Conservation (phyloP, 2,113 vertebrate genomes). For the Arenaria interpres region DNA sequence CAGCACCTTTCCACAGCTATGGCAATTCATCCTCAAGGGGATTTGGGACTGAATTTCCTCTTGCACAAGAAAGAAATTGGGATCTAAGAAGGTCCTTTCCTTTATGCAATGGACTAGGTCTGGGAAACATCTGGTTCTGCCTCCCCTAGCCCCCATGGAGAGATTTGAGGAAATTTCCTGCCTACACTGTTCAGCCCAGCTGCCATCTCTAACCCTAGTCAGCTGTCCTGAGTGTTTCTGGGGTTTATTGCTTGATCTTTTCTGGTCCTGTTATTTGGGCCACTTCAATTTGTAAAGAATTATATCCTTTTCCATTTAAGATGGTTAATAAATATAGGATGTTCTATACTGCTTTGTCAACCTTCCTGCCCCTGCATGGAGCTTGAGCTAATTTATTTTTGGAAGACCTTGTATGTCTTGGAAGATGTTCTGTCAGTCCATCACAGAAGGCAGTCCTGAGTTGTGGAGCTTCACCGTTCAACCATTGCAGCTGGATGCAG, state of each 20-base stretch:
- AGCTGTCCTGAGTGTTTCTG: not conserved
- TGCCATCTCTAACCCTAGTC: not conserved
- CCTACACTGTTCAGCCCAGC: not conserved
- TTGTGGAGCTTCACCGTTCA: not conserved
- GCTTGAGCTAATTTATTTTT: not conserved
- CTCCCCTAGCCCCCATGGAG: not conserved
- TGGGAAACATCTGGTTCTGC: not conserved
- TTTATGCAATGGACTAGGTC: not conserved
- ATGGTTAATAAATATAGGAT: not conserved
- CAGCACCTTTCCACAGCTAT: not conserved
- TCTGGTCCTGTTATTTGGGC: not conserved
- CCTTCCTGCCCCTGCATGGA: not conserved
- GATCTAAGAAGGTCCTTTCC: not conserved
- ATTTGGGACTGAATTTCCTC: not conserved
- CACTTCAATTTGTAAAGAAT: not conserved
- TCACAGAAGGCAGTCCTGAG: not conserved
- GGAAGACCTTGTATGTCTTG: not conserved
- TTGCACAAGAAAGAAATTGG: not conserved
- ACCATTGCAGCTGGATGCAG: rapidly evolving
- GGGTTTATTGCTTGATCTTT: not conserved
- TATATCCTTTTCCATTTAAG: not conserved
- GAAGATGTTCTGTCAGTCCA: not conserved
- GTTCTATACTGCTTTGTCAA: not conserved
- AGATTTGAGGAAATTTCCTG: not conserved
- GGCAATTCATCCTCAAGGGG: not conserved